These are phyloP conservation scores for Stenodera caucasica DNA, from an alignment of 2,888 invertebrate genomes.

Conservation along the genomic window DNA sequence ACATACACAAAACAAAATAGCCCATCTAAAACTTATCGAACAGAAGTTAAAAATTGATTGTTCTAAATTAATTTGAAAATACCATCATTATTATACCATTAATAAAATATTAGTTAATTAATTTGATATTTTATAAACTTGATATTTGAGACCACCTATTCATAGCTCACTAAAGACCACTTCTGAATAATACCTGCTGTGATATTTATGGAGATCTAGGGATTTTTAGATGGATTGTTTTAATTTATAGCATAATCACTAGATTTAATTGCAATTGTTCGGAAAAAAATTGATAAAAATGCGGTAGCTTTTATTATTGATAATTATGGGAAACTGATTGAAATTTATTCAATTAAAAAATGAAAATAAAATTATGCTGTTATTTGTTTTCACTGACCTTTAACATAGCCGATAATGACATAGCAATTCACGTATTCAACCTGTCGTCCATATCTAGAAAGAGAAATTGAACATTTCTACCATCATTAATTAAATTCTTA, in stretches of 20 bases:
- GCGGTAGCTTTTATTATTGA: too few relatives aligned
- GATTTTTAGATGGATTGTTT: slow-evolving; percentile 25
- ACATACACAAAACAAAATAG: not conserved
- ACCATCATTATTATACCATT: slow-evolving; percentile 23
- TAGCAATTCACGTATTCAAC: not conserved
- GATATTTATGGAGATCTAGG: slow-evolving; percentile 34
- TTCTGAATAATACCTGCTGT: slow-evolving; percentile 34
- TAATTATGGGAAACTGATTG: too few relatives aligned
- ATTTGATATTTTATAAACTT: slow-evolving; percentile 28
- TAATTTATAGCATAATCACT: slow-evolving; percentile 31
- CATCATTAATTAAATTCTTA: not conserved
- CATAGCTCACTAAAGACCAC: slow-evolving; percentile 34
- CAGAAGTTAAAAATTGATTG: not conserved
- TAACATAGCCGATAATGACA: not conserved
- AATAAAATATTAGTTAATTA: slow-evolving; percentile 33
- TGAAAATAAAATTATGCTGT: not conserved
- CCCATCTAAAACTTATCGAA: not conserved
- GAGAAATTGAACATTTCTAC: not conserved
- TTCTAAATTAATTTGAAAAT: not conserved
- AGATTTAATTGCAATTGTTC: slow-evolving; percentile 18
- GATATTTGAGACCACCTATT: slow-evolving; percentile 35
- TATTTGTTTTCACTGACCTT: slow-evolving; percentile 7
- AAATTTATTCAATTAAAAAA: too few relatives aligned
- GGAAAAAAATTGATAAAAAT: too few relatives aligned
- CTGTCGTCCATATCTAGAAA: slow-evolving; percentile 4